Evolutionary conservation across 2,888 invertebrate species (phyloP).

Genomic region (Pristionchus fissidentatus): DNA sequence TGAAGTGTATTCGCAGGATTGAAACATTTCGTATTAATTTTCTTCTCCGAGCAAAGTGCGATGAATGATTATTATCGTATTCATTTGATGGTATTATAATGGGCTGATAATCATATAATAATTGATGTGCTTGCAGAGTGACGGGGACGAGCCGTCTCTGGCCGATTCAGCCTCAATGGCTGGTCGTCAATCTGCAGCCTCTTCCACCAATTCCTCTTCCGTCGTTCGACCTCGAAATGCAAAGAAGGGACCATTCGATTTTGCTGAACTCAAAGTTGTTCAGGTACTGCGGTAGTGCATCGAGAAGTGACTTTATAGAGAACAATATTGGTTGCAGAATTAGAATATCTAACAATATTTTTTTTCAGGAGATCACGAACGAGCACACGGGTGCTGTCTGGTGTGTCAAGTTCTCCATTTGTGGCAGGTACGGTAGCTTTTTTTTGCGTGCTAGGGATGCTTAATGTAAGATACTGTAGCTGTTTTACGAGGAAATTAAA

Average conservation of each 20-base stretch:
- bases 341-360: constrained; percentile 82
- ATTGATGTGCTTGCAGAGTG: constrained; percentile 13
- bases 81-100: too few relatives aligned
- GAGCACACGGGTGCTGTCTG: constrained; percentile 92
- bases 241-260: constrained; percentile 97
- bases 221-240: constrained; percentile 88
- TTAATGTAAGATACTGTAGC: neutral
- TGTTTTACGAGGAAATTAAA: neutral
- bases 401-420: constrained; percentile 98
- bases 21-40: too few relatives aligned
- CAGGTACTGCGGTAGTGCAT: constrained; percentile 78
- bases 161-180: constrained; percentile 42
- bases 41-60: too few relatives aligned
- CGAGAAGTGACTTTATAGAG: neutral
- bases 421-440: constrained; percentile 76
- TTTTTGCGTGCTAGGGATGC: neutral
- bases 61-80: too few relatives aligned
- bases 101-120: neutral
- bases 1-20: too few relatives aligned
- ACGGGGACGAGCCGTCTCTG: constrained; percentile 36
- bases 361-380: constrained; percentile 83
- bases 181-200: constrained; percentile 12
- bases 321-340: too few relatives aligned
- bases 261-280: constrained; percentile 90
- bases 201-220: neutral